phyloP scores from a whole-genome alignment of 2,888 invertebrate genomes.

The Pasiphila rectangulata region DNA sequence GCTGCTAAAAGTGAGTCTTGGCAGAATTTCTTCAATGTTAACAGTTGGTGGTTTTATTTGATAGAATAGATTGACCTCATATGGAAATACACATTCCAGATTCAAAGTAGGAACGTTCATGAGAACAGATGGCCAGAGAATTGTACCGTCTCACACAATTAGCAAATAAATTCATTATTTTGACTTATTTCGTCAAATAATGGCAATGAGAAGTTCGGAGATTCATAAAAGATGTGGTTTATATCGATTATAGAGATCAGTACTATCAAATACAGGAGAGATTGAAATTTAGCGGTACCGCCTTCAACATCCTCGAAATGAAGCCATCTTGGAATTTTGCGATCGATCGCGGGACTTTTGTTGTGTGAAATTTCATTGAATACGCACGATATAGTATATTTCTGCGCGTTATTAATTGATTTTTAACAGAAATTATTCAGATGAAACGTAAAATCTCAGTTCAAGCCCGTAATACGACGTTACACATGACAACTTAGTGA shows the following conservation, averaged over 20 bases:
- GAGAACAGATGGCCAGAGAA: neutral
- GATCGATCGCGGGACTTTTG: constrained; percentile 40
- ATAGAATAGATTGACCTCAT: constrained; percentile 12
- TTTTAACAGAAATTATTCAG: constrained; percentile 27
- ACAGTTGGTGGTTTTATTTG: constrained; percentile 1
- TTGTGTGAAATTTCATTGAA: constrained; percentile 14
- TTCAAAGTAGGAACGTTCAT: neutral
- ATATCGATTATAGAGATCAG: neutral
- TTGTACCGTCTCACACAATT: too few species aligned
- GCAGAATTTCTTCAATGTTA: constrained; percentile 3
- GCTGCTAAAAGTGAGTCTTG: too few species aligned
- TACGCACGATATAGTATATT: neutral
- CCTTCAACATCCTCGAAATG: constrained; percentile 25
- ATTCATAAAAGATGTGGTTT: neutral
- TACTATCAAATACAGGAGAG: constrained; percentile 36
- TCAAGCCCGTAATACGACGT: constrained; percentile 59
- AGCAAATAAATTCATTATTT: too few species aligned
- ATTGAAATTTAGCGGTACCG: constrained; percentile 40
- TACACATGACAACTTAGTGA: constrained; percentile 70
- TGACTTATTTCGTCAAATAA: too few species aligned
- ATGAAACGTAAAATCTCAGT: constrained; percentile 38
- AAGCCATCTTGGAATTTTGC: constrained; percentile 68
- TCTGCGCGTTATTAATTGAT: neutral
- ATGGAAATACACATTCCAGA: neutral
- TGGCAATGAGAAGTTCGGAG: neutral